Evolutionary conservation across 2,797 vertebrate species (phyloP).

Genomic region (Chaunax sp.): DNA sequence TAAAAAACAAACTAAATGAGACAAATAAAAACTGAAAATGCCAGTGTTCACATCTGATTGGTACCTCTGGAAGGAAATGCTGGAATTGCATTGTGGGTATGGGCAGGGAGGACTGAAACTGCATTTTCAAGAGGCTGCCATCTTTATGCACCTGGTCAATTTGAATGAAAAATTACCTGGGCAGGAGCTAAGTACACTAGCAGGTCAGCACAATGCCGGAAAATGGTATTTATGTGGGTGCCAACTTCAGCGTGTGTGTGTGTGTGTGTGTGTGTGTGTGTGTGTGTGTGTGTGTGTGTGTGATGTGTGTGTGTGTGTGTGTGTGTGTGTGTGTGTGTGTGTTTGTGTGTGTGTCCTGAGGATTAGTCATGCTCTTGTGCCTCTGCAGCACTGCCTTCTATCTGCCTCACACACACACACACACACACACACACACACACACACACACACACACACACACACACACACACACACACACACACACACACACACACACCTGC

Average conservation of each 20-base stretch:
- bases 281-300: no score
- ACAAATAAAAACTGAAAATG: slow-evolving; percentile 10
- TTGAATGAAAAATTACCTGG: slow-evolving; percentile 81
- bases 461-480: slow-evolving; percentile 48
- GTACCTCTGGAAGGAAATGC: slow-evolving; percentile 38
- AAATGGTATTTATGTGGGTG: slow-evolving; percentile 68
- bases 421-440: slow-evolving; percentile 36
- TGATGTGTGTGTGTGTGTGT: slow-evolving; percentile 50
- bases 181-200: slow-evolving; percentile 74
- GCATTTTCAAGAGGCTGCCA: slow-evolving; percentile 75
- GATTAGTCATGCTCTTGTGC: slow-evolving; percentile 80
- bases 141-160: slow-evolving; percentile 80
- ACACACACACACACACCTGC: slow-evolving; percentile 68
- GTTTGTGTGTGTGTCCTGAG: slow-evolving; percentile 54
- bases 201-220: slow-evolving; percentile 74
- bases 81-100: slow-evolving; percentile 46
- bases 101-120: slow-evolving; percentile 54
- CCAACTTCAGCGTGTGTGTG: slow-evolving; percentile 59
- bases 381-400: slow-evolving; percentile 71
- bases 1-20: neutral
- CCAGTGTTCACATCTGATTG: slow-evolving; percentile 55
- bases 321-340: slow-evolving; percentile 24
- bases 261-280: slow-evolving; percentile 33
- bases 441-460: slow-evolving; percentile 43
- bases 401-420: slow-evolving; percentile 36